Evolutionary conservation across 2,113 vertebrate species (phyloP), one percentile per base, ranked within the genome.

Genomic region (Coptodon bakossiorum): DNA sequence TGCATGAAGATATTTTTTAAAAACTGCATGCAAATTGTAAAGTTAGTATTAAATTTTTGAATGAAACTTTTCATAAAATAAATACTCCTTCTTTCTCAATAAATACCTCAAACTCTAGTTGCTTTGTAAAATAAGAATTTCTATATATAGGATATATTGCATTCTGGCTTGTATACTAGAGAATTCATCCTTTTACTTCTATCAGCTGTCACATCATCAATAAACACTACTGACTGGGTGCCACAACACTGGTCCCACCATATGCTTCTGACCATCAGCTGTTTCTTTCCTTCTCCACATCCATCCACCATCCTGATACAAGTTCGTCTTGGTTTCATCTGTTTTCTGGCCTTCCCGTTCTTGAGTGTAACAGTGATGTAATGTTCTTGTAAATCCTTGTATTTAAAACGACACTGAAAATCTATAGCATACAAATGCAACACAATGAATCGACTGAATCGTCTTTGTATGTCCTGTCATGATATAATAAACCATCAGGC

Each of bases 371-470:
- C 22, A 73, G 3, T 22, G 6, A 3, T 71, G 5, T 0, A 40
- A 14, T 24, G n/a, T 71, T 71, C 36, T 71, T 71, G 66, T 14
- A 71, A 71, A 24, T 16, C 66, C 66, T 68, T 22, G 34, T 40
- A 22, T 68, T 68, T 22, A 36, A 66, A 66, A 38, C 1, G 0
- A 71, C 63, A 40, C 34, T 40, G 36, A 43, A 71, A 24, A 43
- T 4, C 66, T 71, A 0, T 71, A 43, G 22, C 12, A 1, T 43
- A 71, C 66, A 3, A 71, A 0, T 22, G 34, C 61, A 66, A 38
- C 66, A 27, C n/a, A 43, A 9, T 43, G 38, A 68, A 68, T 68
- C 38, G 19, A 68, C 63, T 68, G 10, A 38, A 66, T 66, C 10
- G 1, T 5, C 19, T 66, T 38, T 0, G 0, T 13, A 5, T 2